Base-by-base conservation (phyloP, 2,888 invertebrate species). In the Sinodicranocentrus sp. region DNA sequence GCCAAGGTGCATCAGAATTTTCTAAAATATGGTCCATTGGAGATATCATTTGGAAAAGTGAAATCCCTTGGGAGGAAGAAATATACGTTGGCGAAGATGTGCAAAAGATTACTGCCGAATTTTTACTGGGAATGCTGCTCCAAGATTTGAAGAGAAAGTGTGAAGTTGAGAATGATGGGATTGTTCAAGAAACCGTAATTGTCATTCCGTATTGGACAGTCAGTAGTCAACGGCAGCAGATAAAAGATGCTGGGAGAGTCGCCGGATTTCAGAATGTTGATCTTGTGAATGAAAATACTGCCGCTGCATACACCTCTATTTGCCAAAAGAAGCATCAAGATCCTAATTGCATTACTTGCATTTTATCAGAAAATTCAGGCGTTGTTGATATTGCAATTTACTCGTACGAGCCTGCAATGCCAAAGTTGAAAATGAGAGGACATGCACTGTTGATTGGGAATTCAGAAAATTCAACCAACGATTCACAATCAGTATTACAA, bases 241-340 rank as follows among this genome's bases (percentile, higher is more conserved):
- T 57, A 3, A 57, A 57, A 17, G 21, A 21, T 15, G 57, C 21
- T 21, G 57, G 15, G 19, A 57, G 2, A 21, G 21, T 57, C 21
- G 57, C 57, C 3, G 57, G 57, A 6, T 57, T 57, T 15, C 3
- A 3, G 2, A 15, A 23, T 1, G 19, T 57, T 5, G 10, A 1
- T 15, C 19, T 57, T 19, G 21, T 57, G 15, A 57, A 57, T 23
- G 57, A 57, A 57, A 57, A 57, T 57, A 15, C 57, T 23, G 57
- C 57, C 3, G 23, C 23, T 2, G 57, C 57, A 23, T 57, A 57
- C 33, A 33, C 33, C 3, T 3, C 33, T 6, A 33, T 33, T 3
- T 33, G 10, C 10, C 3, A 33, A 6, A 48, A 48, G n/a, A 48
- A 17, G 48, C n/a, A 15, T 3, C 8, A 6, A 48, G 17, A 48